A percentile compares a stretch with the other conserved stretches of the same genome.
phyloP scores from a whole-genome alignment of 2,888 invertebrate species.

The Sialis lutaria region DNA sequence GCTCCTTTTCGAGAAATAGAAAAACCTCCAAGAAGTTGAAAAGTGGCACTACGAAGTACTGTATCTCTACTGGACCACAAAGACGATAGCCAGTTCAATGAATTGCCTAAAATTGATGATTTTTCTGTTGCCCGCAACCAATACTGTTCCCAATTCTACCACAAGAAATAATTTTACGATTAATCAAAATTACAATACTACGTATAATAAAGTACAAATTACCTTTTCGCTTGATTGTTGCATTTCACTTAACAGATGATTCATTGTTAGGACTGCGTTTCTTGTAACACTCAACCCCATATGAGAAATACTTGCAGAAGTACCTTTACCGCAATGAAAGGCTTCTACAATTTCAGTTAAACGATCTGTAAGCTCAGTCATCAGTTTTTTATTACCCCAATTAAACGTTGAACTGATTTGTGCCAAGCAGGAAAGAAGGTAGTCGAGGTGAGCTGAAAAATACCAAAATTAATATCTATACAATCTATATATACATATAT shows the following conservation, averaged over 20 bases:
- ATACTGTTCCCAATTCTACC: conserved; percentile 20
- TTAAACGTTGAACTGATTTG: conserved; percentile 19
- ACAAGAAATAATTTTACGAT: conserved; percentile 3
- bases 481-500: neutral
- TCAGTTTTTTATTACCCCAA: conserved; percentile 18
- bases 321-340: conserved; percentile 30
- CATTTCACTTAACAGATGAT: conserved; percentile 32
- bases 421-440: conserved; percentile 28
- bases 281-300: conserved; percentile 37
- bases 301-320: conserved; percentile 29
- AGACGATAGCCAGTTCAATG: conserved; percentile 24
- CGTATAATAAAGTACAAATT: conserved; percentile 6
- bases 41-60: conserved; percentile 29
- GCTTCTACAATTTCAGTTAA: conserved; percentile 31
- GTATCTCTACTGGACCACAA: conserved; percentile 33
- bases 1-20: conserved; percentile 19
- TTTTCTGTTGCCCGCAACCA: conserved; percentile 17
- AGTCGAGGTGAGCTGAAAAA: conserved; percentile 30
- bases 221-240: conserved; percentile 26
- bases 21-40: conserved; percentile 31
- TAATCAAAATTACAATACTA: neutral
- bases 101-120: conserved; percentile 11
- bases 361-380: conserved; percentile 24
- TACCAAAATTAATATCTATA: conserved; percentile 4
- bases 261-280: conserved; percentile 31